phyloP scores from a whole-genome alignment of 2,888 invertebrate species.

The Patella caerulea region DNA sequence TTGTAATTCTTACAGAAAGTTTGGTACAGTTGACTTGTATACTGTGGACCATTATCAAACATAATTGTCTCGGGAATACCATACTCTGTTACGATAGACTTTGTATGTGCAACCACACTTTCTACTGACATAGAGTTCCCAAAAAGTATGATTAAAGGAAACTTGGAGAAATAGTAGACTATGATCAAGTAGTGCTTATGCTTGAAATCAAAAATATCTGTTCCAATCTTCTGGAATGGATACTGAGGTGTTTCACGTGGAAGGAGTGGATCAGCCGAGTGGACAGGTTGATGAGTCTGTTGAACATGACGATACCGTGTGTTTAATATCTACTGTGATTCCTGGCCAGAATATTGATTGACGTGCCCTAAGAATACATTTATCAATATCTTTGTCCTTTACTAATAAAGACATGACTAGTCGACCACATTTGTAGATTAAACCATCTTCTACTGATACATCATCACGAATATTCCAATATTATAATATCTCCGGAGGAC shows the following conservation, averaged over 20 bases:
- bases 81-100: neutral
- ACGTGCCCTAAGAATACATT: neutral
- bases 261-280: neutral
- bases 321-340: conserved; percentile 8
- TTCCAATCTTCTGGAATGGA: conserved; percentile 6
- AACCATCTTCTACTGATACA: conserved; percentile 16
- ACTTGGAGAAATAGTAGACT: neutral
- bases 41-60: neutral
- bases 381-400: neutral
- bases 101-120: neutral
- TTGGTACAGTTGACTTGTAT: neutral
- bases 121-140: neutral
- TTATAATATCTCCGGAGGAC: neutral
- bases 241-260: neutral
- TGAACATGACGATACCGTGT: neutral
- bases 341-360: conserved; percentile 12
- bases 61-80: too few relatives aligned
- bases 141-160: neutral
- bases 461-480: conserved; percentile 19
- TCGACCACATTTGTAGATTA: conserved; percentile 8
- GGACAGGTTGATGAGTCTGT: neutral
- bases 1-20: neutral
- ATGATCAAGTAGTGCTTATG: neutral
- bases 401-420: neutral
- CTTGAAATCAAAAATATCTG: conserved; percentile 4